These are phyloP conservation scores for Macrosoma leucophasiata DNA, from an alignment of 2,888 invertebrate species.

Conservation along the genomic window DNA sequence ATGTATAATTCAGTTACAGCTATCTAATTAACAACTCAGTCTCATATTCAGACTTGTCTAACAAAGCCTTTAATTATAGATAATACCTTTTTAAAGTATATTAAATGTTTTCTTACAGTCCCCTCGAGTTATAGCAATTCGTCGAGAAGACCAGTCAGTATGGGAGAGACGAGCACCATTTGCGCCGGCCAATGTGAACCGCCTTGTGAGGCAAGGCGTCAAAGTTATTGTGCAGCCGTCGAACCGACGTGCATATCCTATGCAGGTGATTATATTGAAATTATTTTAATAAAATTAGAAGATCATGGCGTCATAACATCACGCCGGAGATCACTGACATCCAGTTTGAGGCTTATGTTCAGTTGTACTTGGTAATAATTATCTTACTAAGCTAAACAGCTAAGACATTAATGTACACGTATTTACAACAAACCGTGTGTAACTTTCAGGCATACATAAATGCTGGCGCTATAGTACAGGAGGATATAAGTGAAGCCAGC, in stretches of 20 bases:
- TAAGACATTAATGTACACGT: background rate
- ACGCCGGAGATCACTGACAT: too few relatives aligned
- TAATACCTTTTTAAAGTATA: too few relatives aligned
- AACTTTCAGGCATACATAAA: conserved; percentile 86
- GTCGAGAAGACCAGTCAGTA: conserved; percentile 95
- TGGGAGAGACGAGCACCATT: conserved; percentile 98
- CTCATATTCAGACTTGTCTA: too few relatives aligned
- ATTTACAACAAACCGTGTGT: background rate
- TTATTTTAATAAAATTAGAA: background rate
- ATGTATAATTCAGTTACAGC: too few relatives aligned
- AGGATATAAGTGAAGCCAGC: conserved; percentile 96
- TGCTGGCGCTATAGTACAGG: conserved; percentile 94
- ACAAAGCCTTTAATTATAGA: too few relatives aligned
- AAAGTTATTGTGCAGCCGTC: conserved; percentile 99
- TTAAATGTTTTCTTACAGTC: conserved; percentile 43
- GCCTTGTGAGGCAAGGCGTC: conserved; percentile 89
- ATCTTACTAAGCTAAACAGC: too few relatives aligned
- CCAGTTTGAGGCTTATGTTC: too few relatives aligned
- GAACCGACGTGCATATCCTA: conserved; percentile 97
- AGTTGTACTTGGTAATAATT: too few relatives aligned
- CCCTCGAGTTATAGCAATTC: conserved; percentile 87
- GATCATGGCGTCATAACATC: too few relatives aligned
- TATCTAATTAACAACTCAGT: too few relatives aligned
- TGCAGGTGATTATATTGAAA: conserved; percentile 78
- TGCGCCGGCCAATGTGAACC: conserved; percentile 92